Conservation (phyloP, 2,113 vertebrate genomes). For the Microcebus griseorufus region DNA sequence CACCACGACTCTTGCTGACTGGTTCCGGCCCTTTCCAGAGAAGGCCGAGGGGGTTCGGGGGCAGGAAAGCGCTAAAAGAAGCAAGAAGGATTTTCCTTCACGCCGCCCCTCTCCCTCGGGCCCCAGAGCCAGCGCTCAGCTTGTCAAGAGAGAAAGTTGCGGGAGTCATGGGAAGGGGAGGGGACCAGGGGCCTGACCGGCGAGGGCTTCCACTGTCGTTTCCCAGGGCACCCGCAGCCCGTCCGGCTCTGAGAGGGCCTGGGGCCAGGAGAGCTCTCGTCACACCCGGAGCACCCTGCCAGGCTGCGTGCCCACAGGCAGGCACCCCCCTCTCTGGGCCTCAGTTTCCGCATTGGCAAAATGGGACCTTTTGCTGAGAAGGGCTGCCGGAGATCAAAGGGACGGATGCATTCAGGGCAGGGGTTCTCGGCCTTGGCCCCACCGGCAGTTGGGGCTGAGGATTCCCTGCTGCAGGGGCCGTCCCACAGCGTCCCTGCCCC, state of each 20-base stretch:
- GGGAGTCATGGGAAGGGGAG: too few species aligned
- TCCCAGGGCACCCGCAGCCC: background rate
- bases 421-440: rapidly evolving
- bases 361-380: background rate
- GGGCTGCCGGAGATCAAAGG: background rate
- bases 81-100: background rate
- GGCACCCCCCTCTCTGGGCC: rapidly evolving
- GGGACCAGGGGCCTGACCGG: background rate
- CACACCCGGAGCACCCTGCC: background rate
- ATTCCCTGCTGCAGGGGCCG: background rate
- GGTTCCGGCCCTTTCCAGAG: background rate
- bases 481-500: background rate
- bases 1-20: background rate
- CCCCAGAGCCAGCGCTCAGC: background rate
- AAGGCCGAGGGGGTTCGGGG: background rate
- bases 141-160: background rate
- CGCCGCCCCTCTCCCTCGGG: background rate
- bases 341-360: background rate
- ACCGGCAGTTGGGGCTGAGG: rapidly evolving
- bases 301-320: background rate
- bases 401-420: rapidly evolving
- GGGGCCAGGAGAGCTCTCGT: background rate
- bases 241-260: background rate
- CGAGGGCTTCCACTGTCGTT: constrained; percentile 38
- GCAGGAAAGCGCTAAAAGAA: background rate